Conservation (phyloP, 2,113 vertebrate species). For the Bucco capensis region DNA sequence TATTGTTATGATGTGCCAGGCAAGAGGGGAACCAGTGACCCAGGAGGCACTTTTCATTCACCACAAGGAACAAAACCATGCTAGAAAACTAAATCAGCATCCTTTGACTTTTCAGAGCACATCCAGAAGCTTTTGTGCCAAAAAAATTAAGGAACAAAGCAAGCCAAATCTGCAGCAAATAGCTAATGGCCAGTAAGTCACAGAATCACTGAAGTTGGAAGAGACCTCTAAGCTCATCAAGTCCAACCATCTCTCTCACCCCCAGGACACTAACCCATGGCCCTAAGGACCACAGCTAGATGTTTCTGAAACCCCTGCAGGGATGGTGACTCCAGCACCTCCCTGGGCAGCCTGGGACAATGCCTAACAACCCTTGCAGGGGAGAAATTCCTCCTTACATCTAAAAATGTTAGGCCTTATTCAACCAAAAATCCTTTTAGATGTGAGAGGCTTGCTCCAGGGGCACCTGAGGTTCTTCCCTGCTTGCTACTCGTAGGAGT, state of each 20-base stretch:
- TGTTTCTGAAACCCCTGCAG: too few relatives aligned
- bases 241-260: too few relatives aligned
- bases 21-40: constrained; percentile 4
- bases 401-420: background rate
- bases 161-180: background rate
- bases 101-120: background rate
- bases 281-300: too few relatives aligned
- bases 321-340: too few relatives aligned
- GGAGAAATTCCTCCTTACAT: too few relatives aligned
- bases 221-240: too few relatives aligned
- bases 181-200: background rate
- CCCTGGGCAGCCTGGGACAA: too few relatives aligned
- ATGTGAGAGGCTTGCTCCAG: background rate
- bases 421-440: background rate
- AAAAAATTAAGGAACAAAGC: background rate
- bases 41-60: background rate
- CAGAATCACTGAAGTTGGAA: too few relatives aligned
- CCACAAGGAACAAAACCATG: background rate
- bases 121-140: background rate
- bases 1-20: background rate
- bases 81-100: constrained; percentile 9
- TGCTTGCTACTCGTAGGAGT: background rate
- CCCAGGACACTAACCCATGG: too few relatives aligned
- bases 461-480: background rate
- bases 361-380: too few relatives aligned